Evolutionary conservation across 1,140 invertebrate species (phyloP).

Genomic region (Brachionus angularis): DNA sequence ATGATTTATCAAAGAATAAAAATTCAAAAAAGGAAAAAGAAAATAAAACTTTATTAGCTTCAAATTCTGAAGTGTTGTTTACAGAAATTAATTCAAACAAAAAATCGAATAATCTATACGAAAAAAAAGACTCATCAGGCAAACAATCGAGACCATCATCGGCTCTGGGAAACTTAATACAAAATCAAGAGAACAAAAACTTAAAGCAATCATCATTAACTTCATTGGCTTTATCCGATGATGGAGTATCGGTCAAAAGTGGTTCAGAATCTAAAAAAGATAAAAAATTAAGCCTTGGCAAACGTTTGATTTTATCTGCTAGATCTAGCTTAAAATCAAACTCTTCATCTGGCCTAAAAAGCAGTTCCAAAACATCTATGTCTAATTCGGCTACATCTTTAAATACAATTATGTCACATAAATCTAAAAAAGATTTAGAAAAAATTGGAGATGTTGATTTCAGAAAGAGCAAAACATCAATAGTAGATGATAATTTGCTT

Average conservation of each 20-base stretch:
- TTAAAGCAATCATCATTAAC: neutral
- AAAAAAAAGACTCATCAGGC: too few species aligned
- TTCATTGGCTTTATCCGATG: neutral
- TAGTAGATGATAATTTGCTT: neutral
- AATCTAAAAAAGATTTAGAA: conserved; percentile 9
- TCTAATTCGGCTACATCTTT: neutral
- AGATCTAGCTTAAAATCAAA: conserved; percentile 33
- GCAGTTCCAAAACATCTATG: neutral
- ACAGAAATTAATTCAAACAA: neutral
- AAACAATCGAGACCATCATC: too few species aligned
- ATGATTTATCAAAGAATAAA: too few species aligned
- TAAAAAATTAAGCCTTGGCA: conserved; percentile 37
- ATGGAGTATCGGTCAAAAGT: neutral
- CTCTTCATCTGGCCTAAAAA: neutral
- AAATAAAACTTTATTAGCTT: neutral
- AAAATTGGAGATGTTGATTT: conserved; percentile 21
- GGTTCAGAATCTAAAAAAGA: neutral
- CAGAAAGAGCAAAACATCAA: conserved; percentile 1
- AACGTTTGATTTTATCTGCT: conserved; percentile 15
- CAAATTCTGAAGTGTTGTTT: conserved; percentile 8
- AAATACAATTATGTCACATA: neutral
- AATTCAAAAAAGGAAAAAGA: too few species aligned
- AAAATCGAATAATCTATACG: too few species aligned
- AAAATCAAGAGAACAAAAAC: neutral
- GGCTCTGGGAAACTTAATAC: conserved; percentile 6